phyloP scores from a whole-genome alignment of 2,888 invertebrate genomes.

The Heliothis peltigera region DNA sequence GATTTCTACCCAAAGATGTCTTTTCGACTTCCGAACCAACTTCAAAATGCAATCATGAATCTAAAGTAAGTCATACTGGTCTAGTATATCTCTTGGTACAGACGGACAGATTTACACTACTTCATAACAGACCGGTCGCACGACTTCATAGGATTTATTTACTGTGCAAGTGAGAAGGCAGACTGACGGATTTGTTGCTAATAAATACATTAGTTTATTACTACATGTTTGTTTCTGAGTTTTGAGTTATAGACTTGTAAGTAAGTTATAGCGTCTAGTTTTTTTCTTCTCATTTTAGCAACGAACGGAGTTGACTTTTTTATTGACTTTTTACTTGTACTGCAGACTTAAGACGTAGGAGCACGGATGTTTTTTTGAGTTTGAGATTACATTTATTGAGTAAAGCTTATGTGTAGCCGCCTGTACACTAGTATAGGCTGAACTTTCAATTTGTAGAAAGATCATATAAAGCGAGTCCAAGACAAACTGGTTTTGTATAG shows the following conservation, averaged over 20 bases:
- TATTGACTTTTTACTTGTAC: conserved; percentile 11
- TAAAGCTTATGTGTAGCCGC: no score
- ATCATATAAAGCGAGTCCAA: no score
- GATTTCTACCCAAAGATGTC: background rate
- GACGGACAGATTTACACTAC: conserved; percentile 55
- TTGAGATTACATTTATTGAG: no score
- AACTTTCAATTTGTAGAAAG: no score
- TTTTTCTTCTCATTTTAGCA: conserved; percentile 6
- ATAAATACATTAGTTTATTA: conserved; percentile 66
- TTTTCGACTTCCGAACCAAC: conserved; percentile 16
- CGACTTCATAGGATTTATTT: conserved; percentile 69
- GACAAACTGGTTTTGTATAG: no score
- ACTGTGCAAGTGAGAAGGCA: conserved; percentile 71
- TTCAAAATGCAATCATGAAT: conserved; percentile 30
- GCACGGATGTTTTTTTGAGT: no score
- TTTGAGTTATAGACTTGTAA: conserved; percentile 31
- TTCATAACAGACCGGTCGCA: conserved; percentile 72
- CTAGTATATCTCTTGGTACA: conserved; percentile 50
- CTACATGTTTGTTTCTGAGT: conserved; percentile 34
- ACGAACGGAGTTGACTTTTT: no score
- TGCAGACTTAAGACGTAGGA: background rate
- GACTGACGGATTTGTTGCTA: conserved; percentile 75
- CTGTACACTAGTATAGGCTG: no score
- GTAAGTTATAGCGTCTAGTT: conserved; percentile 13
- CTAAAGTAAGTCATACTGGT: conserved; percentile 36